Percentiles rank a stretch among this genome's conserved stretches.
phyloP scores from a whole-genome alignment of 2,113 vertebrate species.

The Passer domesticus region DNA sequence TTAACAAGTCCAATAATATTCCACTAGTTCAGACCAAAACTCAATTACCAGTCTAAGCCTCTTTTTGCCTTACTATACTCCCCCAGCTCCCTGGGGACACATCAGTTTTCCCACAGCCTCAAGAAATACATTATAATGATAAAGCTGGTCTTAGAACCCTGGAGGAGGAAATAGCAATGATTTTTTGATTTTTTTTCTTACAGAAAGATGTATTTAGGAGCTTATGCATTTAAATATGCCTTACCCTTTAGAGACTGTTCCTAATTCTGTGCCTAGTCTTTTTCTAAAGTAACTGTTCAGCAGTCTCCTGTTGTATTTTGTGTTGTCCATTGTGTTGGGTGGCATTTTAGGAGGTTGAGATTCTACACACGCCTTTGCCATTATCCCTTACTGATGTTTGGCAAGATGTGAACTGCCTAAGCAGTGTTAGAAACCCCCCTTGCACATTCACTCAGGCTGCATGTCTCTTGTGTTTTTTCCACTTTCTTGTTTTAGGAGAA shows the following conservation, averaged over 20 bases:
- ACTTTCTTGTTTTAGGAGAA: neutral
- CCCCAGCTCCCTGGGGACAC: neutral
- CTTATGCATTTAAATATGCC: neutral
- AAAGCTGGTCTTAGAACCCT: neutral
- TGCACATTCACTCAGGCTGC: neutral
- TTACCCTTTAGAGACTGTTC: neutral
- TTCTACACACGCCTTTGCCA: neutral
- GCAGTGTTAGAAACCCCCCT: neutral
- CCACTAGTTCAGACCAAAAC: neutral
- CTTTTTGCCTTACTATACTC: neutral
- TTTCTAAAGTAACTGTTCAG: neutral
- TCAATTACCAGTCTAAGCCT: neutral
- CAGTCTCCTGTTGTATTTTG: neutral
- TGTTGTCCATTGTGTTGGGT: neutral
- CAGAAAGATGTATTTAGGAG: neutral
- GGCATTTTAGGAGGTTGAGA: neutral
- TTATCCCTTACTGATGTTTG: neutral
- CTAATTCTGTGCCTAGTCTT: neutral
- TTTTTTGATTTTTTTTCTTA: neutral
- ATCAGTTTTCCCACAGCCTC: neutral
- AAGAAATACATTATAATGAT: neutral
- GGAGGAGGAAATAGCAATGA: neutral
- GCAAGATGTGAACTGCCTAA: neutral
- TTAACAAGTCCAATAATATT: neutral
- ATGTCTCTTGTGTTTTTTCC: neutral